Evolutionary conservation across 2,888 invertebrate genomes (phyloP), one percentile per base, ranked within the genome.

Genomic region (Theretra japonica): DNA sequence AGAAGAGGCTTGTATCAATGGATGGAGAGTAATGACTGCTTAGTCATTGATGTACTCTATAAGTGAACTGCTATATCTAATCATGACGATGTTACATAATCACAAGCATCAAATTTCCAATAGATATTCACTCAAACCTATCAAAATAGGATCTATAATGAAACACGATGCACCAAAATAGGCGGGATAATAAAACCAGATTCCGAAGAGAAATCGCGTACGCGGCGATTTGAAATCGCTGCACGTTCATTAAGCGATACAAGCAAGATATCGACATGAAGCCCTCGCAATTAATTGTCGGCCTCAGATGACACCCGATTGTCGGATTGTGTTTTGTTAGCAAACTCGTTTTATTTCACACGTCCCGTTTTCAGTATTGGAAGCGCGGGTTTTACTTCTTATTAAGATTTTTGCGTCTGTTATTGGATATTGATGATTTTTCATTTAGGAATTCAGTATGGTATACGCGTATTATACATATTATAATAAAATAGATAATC

Each of bases 171-270:
- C 33, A 41, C 33, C 41, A 41, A 62, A 62, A 58, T 58, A 25
- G 58, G 25, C 57, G n/a, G 25, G 25, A 58, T 58, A 58, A 25
- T 58, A 25, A 25, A 65, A 65, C 23, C 65, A 48, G 2, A 48
- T 23, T 21, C 15, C 0, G 65, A 23, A 48, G 21, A 25, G 23
- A 48, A 65, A 65, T 23, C 48, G 48, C 65, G 17, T 17, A 48
- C 65, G 21, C 41, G n/a, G 65, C 25, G 41, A 15, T 65, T 48
- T 60, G 30, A n/a, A 60, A 60, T n/a, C 53, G 41, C 33, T 62
- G 59, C n/a, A 17, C 41, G 65, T 65, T 65, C 65, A 65, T 65
- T 65, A 65, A 65, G 41, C 60, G 65, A 65, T 65, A 65, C 65
- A 48, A 65, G 62, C n/a, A 65, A 65, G 48, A 65, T 65, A 48